Base-by-base conservation (phyloP, 1,140 invertebrate species). In the Drosophila subobscura region DNA sequence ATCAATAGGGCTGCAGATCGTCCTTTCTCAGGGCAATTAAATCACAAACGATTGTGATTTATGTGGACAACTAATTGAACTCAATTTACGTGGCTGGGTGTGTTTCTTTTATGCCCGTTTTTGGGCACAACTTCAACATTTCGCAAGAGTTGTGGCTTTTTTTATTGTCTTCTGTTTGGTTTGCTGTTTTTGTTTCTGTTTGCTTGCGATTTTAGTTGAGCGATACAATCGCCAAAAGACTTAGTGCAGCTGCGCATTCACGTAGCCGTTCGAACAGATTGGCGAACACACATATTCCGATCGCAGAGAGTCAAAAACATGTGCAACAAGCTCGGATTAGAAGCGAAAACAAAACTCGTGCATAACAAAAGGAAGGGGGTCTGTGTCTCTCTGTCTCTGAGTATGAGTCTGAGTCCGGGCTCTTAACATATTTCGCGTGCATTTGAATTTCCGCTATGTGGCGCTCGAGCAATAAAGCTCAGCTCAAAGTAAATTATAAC, bases 361-460 rank as follows among this genome's bases (percentile, higher is more conserved):
- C 64, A 76, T 64, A 80, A 73, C 81, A 85, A 86, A 83, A 74
- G 80, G 41, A 41, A 70, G n/a, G n/a, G 74, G 46, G 25, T 33
- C 29, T 33, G 5, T 5, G 25, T 27, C 25, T 27, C 16, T 33
- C 29, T 33, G 25, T 5, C 5, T 27, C 25, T 27, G 22, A n/a
- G 37, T 0, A 5, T 12, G 2, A 16, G 42, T n/a, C 4, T n/a
- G 20, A 0, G 5, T 6, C 41, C 41, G 25, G 33, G 40, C 49
- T 77, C 60, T 78, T 46, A 78, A 88, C 79, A 83, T 86, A 83
- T 86, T 88, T 86, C 67, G 78, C 77, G 71, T 83, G 83, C 78
- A 86, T 86, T 86, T 86, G 78, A 86, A 88, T 86, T 86, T 86
- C 83, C 83, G 83, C 83, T 86, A 86, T 88, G 72, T 76, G 73